Base-by-base conservation (phyloP, 2,888 invertebrate genomes). In the Parelbella ahira region DNA sequence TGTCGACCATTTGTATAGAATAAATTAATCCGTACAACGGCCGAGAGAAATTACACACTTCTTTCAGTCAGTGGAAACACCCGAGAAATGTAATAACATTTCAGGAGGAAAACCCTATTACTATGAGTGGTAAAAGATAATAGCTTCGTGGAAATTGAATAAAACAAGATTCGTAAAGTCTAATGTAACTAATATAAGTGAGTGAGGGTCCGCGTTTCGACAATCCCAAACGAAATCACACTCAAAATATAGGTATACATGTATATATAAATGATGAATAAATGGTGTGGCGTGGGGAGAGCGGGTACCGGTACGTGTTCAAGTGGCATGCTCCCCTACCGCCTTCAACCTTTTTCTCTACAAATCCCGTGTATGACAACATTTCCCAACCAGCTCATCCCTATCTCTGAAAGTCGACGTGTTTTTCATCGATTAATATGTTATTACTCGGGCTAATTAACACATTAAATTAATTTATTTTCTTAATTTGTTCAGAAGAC, bases 241-340 rank as follows among this genome's bases (percentile, higher is more conserved):
- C 81, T 78, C 74, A 77, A 81, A 82, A 81, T 77, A 76, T n/a
- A n/a, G n/a, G n/a, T n/a, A n/a, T n/a, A n/a, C n/a, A n/a, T n/a
- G n/a, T n/a, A n/a, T 78, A 76, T 73, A 69, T 73, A 83, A 82
- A 81, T 80, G 81, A 81, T 78, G 80, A 79, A 71, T 79, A 80
- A 81, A 78, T 76, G 71, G 68, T 63, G 58, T 56, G 60, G 58
- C 36, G 34, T 24, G 48, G 58, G 54, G 55, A 57, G 44, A 60
- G 57, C 53, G 59, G 64, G 63, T 64, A 30, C 48, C 53, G 53
- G 63, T 76, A 82, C 81, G 83, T 84, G 84, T 78, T 78, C 80
- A 79, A 83, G 80, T 78, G 75, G 71, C 51, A 47, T 38, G 58
- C 49, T 57, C 48, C 58, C 58, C 59, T 51, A 56, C 59, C 53